Conservation (phyloP, 1,140 invertebrate species). For the Holotrichia oblita region DNA sequence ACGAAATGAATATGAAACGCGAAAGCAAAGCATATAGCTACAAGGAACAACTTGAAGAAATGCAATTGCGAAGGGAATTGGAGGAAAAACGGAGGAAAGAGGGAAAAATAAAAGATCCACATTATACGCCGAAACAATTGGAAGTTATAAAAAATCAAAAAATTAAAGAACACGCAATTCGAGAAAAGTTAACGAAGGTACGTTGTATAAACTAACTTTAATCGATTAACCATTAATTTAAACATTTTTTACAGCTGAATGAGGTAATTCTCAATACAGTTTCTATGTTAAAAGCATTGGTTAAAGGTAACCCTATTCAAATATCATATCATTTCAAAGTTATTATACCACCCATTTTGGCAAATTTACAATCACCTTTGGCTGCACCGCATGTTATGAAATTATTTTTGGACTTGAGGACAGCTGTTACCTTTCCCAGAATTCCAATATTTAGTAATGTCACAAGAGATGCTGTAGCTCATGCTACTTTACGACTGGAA, state of each 20-base stretch:
- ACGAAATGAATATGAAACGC: conserved; percentile 88
- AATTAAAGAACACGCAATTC: conserved; percentile 84
- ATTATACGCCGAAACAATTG: conserved; percentile 89
- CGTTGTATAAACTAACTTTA: too few species aligned
- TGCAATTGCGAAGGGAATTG: conserved; percentile 89
- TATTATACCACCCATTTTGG: conserved; percentile 70
- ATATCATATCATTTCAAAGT: conserved; percentile 72
- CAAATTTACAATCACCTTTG: conserved; percentile 73
- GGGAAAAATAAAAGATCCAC: conserved; percentile 79
- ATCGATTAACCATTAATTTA: too few species aligned
- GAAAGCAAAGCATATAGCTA: conserved; percentile 98
- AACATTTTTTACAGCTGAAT: conserved; percentile 68
- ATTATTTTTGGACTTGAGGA: conserved; percentile 69
- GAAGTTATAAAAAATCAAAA: conserved; percentile 89
- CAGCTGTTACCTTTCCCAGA: conserved; percentile 64
- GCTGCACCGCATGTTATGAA: conserved; percentile 72
- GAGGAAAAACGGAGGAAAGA: conserved; percentile 87
- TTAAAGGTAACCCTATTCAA: conserved; percentile 69
- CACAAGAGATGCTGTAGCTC: conserved; percentile 69
- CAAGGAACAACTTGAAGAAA: conserved; percentile 95
- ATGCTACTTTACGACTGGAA: conserved; percentile 73
- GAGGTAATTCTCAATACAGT: conserved; percentile 69
- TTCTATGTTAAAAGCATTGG: conserved; percentile 71
- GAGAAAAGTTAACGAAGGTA: conserved; percentile 72
- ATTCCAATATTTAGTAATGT: conserved; percentile 53